Evolutionary conservation across 2,888 invertebrate genomes (phyloP).

Genomic region (Bruchidius siliquastri): DNA sequence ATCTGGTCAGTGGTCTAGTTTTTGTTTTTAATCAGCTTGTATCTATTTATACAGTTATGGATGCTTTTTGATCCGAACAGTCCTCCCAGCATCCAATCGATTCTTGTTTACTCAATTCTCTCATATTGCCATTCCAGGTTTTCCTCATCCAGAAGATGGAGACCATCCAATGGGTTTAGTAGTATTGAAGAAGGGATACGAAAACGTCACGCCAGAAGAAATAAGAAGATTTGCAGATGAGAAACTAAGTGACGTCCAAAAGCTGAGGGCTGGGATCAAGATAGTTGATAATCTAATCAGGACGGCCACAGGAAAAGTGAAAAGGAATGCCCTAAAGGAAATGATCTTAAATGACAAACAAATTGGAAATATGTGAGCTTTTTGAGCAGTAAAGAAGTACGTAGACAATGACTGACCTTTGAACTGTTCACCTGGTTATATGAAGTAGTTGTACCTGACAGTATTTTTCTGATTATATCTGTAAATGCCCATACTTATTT

Average conservation of each 20-base stretch:
- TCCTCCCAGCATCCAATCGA: too few relatives aligned
- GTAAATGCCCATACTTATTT: background rate
- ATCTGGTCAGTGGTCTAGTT: too few relatives aligned
- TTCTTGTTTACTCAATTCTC: too few relatives aligned
- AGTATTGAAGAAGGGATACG: constrained; percentile 32
- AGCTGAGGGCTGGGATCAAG: constrained; percentile 18
- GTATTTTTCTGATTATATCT: background rate
- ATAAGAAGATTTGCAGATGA: constrained; percentile 42
- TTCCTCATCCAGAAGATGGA: constrained; percentile 63
- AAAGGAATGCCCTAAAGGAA: constrained; percentile 1
- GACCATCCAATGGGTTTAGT: constrained; percentile 55
- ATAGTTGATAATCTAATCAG: constrained; percentile 12
- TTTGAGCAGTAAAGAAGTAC: too few relatives aligned
- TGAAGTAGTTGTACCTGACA: background rate
- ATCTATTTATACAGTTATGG: too few relatives aligned
- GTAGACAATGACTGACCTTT: too few relatives aligned
- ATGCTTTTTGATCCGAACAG: too few relatives aligned
- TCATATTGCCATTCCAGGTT: constrained; percentile 46
- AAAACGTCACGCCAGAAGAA: constrained; percentile 9
- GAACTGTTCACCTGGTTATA: background rate
- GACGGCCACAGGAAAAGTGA: constrained; percentile 17
- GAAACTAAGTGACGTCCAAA: constrained; percentile 15
- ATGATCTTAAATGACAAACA: background rate
- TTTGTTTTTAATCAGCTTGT: too few relatives aligned
- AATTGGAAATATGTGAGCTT: background rate